These are phyloP conservation scores for Gymnoscelis rufifasciata DNA, from an alignment of 2,888 invertebrate species.

Conservation along the genomic window DNA sequence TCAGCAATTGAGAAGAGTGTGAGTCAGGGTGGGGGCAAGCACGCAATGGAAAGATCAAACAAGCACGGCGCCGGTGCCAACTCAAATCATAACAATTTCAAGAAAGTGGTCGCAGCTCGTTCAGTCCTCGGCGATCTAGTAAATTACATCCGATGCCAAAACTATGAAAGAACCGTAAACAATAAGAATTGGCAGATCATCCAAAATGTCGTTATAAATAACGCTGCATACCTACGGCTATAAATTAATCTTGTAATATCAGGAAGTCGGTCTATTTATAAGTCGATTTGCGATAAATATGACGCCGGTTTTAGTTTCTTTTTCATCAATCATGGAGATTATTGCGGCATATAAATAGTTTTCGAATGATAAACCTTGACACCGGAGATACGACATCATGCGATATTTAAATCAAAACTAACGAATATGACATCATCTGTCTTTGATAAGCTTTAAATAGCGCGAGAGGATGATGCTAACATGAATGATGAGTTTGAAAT, in stretches of 20 bases:
- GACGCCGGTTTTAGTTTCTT: neutral
- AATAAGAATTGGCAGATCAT: slow-evolving; percentile 22
- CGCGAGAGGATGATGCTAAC: too few species aligned
- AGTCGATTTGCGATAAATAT: slow-evolving; percentile 12
- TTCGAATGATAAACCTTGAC: slow-evolving; percentile 13
- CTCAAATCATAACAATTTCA: slow-evolving; percentile 22
- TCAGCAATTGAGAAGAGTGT: slow-evolving; percentile 1
- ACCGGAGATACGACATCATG: slow-evolving; percentile 6
- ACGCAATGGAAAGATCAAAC: slow-evolving; percentile 19
- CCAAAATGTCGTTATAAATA: slow-evolving; percentile 3
- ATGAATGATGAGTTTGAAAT: too few species aligned
- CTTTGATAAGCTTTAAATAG: too few species aligned
- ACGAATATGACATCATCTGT: slow-evolving; percentile 6
- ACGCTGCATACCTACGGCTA: slow-evolving; percentile 5
- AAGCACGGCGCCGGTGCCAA: slow-evolving; percentile 17
- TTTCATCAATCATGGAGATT: slow-evolving; percentile 2
- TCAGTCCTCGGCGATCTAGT: slow-evolving; percentile 16
- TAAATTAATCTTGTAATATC: slow-evolving; percentile 19
- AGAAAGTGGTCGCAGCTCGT: slow-evolving; percentile 18
- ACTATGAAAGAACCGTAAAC: slow-evolving; percentile 23
- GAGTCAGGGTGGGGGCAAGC: slow-evolving; percentile 7
- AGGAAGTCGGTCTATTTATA: slow-evolving; percentile 25
- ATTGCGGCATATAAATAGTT: slow-evolving; percentile 10
- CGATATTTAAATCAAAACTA: slow-evolving; percentile 6
- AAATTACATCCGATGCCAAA: slow-evolving; percentile 25